A percentile compares a stretch with the other conserved stretches of the same genome.
Evolutionary conservation across 2,888 invertebrate species (phyloP).

Genomic region (Electrophaes corylata): DNA sequence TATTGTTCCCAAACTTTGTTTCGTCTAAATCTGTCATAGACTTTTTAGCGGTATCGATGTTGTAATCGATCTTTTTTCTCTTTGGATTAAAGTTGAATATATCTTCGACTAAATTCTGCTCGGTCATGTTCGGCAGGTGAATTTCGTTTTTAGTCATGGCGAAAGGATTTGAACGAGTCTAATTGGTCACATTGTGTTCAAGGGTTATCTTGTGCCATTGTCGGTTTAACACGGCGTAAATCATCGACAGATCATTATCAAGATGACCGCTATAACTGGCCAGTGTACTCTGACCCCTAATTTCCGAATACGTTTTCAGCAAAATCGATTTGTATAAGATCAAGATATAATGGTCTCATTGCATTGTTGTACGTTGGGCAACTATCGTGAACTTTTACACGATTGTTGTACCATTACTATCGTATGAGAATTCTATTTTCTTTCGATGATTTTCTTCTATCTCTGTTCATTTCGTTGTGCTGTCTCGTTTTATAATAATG

Average conservation of each 20-base stretch:
- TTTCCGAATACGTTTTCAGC: constrained; percentile 42
- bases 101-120: constrained; percentile 65
- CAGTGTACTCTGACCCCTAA: constrained; percentile 55
- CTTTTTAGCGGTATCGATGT: constrained; percentile 42
- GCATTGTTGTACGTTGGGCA: constrained; percentile 75
- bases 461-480: constrained; percentile 49
- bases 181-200: constrained; percentile 78
- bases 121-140: constrained; percentile 65
- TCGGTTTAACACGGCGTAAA: constrained; percentile 80
- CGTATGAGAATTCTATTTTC: constrained; percentile 83
- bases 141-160: constrained; percentile 73
- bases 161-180: constrained; percentile 51
- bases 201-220: constrained; percentile 74
- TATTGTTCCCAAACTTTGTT: constrained; percentile 55
- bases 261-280: constrained; percentile 69
- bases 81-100: constrained; percentile 64
- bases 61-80: constrained; percentile 61
- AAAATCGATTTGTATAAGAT: constrained; percentile 58
- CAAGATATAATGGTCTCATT: constrained; percentile 55
- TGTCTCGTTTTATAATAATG: constrained; percentile 70
- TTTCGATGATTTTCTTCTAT: constrained; percentile 63
- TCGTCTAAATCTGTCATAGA: constrained; percentile 21
- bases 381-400: constrained; percentile 81
- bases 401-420: constrained; percentile 80
- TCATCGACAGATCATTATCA: constrained; percentile 82